phyloP scores from a whole-genome alignment of 2,797 vertebrate genomes.

The Semotilus atromaculatus region DNA sequence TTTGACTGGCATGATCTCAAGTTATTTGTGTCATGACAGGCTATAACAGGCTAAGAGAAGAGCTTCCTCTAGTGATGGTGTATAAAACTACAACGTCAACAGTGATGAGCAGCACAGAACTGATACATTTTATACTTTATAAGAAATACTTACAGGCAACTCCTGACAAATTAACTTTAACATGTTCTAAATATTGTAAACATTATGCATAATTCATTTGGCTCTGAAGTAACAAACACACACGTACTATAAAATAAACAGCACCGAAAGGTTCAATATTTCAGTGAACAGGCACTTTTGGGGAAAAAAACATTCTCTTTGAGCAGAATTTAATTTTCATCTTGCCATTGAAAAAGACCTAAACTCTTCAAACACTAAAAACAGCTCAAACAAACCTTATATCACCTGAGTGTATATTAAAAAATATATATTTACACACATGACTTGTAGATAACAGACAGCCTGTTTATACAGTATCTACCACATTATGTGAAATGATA shows the following conservation, averaged over 20 bases:
- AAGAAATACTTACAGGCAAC: neutral
- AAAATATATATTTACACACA: neutral
- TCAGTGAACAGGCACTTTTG: conserved; percentile 20
- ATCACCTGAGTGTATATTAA: conserved; percentile 12
- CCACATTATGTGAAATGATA: neutral
- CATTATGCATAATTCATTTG: neutral
- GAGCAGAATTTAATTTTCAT: neutral
- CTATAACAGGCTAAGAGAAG: neutral
- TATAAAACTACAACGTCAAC: conserved; percentile 19
- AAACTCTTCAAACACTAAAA: neutral
- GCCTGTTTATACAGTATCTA: conserved; percentile 5
- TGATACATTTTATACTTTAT: neutral
- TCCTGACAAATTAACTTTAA: neutral
- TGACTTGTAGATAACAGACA: conserved; percentile 11
- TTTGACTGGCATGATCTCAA: neutral
- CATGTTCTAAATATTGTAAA: conserved; percentile 7
- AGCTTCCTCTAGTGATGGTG: conserved; percentile 41
- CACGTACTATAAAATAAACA: neutral
- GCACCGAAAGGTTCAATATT: neutral
- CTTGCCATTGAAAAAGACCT: neutral
- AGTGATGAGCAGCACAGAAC: neutral
- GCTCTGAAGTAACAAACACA: neutral
- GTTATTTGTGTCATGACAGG: neutral
- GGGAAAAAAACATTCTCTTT: neutral
- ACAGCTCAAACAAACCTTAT: neutral